These are phyloP conservation scores for Yponomeuta plumbellus DNA, from an alignment of 2,888 invertebrate species.

Conservation along the genomic window DNA sequence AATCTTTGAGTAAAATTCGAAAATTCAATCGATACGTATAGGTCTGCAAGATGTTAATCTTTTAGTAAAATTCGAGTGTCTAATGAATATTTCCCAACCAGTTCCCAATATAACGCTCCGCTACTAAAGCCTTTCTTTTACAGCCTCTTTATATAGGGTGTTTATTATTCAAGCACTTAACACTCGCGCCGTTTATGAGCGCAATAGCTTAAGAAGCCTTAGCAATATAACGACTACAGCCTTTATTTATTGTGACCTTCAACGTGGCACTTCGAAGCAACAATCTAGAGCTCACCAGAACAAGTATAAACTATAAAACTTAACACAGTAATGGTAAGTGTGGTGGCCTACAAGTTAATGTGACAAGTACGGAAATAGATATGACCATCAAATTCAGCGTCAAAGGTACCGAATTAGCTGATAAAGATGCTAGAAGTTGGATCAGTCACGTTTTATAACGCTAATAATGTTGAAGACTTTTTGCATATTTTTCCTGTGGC, in stretches of 20 bases:
- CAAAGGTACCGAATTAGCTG: not conserved
- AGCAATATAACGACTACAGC: not conserved
- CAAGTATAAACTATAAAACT: not conserved
- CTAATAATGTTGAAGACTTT: too few relatives aligned
- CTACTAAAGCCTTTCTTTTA: not conserved
- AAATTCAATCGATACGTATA: too few relatives aligned
- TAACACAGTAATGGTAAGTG: not conserved
- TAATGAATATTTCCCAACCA: not conserved
- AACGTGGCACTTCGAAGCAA: not conserved
- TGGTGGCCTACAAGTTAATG: not conserved
- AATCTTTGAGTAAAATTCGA: too few relatives aligned
- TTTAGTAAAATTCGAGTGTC: too few relatives aligned
- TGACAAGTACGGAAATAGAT: not conserved
- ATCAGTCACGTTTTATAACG: too few relatives aligned
- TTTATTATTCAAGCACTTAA: slow-evolving; percentile 13
- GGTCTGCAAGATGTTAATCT: too few relatives aligned
- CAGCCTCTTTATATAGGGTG: not conserved
- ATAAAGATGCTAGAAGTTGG: not conserved
- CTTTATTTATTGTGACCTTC: not conserved
- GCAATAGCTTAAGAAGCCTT: slow-evolving; percentile 12
- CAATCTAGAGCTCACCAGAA: not conserved
- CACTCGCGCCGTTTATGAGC: slow-evolving; percentile 10
- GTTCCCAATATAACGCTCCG: not conserved
- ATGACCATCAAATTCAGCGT: not conserved
- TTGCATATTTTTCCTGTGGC: too few relatives aligned